Evolutionary conservation across 2,888 invertebrate genomes (phyloP), one percentile per base, ranked within the genome.

Genomic region (Abrostola tripartita): DNA sequence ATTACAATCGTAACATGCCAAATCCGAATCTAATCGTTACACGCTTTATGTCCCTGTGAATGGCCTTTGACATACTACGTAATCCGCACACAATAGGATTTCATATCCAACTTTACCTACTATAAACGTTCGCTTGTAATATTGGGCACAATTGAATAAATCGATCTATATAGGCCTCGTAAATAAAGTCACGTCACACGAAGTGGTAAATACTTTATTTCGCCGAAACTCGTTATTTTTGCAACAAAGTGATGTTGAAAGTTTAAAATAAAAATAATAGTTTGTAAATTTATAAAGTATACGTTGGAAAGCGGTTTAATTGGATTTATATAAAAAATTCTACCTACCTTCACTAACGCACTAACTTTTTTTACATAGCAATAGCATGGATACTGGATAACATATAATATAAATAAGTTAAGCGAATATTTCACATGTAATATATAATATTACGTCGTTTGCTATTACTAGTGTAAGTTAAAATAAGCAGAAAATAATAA

Each of bases 81-180:
- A 79, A 81, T 79, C 70, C 74, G 11, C 59, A 61, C 61, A 82
- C 81, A 81, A 83, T 81, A 68, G 61, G 37, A 73, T 63, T 68
- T 67, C 61, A 73, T 66, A 70, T 53, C 57, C 57, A 41, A 63
- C 49, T 61, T 60, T 62, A 61, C 52, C n/a, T 57, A 52, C 66
- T 63, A 61, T 69, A 68, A 69, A 72, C 62, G 62, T 57, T 63
- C 61, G 42, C 11, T 59, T 11, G 58, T 44, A 50, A 14, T 53
- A 37, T 66, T 56, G 62, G 42, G 12, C 12, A 56, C 51, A 66
- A 76, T 71, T 74, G 51, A 76, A 67, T 75, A 57, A 51, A 73
- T 73, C 44, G 51, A 59, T 52, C 38, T 10, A 8, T 51, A 14
- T 35, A 50, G 38, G 51, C 40, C 51, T 52, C 51, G 44, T 12